Evolutionary conservation across 2,888 invertebrate genomes (phyloP), one percentile per base, ranked within the genome.

Genomic region (Cheilosia vulpina): DNA sequence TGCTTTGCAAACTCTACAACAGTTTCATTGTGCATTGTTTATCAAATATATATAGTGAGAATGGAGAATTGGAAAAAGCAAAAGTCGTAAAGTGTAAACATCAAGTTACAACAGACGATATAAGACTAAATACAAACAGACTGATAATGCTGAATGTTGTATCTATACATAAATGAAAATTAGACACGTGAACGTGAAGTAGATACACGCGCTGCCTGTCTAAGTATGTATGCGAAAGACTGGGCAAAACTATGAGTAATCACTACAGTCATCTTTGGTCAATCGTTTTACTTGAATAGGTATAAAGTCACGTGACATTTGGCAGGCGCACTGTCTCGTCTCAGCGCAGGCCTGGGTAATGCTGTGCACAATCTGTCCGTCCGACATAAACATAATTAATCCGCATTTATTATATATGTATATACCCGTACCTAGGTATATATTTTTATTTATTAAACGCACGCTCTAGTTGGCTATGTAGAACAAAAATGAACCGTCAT

Each of bases 301-400:
- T 38, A 13, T 38, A 38, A 4, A 13, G 38, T 38, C 38, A 38
- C 38, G 38, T 38, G 38, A 38, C 13, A 4, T 27, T 27, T 38
- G 38, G 13, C 38, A 34, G 34, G 34, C 34, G 11, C 34, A 34
- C 3, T 34, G 13, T 13, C 31, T 55, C 1, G 19, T 24, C 21
- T 13, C 4, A 15, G 24, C 52, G 2, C 19, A 13, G 19, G 27
- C 19, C 62, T 45, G 53, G 21, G 19, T 47, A 73, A 73, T 62
- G 53, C 57, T 19, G 58, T 75, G 68, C 68, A 45, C 52, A 62
- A 62, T 77, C 50, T 9, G 19, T 53, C 6, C 53, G 27, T 57
- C 47, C 50, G 53, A 68, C 53, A 21, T 43, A 77, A 68, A 68
- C 21, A 53, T 43, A 21, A 50, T 58, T 21, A 45, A 50, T 17